phyloP scores from a whole-genome alignment of 2,888 invertebrate genomes.

The Latrodectus hesperus region DNA sequence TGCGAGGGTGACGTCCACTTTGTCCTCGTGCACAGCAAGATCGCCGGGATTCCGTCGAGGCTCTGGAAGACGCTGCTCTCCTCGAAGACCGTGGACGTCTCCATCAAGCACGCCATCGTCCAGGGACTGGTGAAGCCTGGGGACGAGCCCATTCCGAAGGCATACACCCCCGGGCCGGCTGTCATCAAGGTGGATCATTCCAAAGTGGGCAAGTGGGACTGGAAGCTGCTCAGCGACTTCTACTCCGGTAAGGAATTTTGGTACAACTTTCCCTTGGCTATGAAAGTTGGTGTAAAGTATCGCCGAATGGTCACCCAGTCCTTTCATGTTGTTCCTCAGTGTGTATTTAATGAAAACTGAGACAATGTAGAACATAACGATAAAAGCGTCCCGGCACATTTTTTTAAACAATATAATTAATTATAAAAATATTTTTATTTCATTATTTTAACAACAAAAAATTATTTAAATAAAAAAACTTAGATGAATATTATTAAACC shows the following conservation, averaged over 20 bases:
- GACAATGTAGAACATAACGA: too few relatives aligned
- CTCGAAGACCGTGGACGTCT: slow-evolving; percentile 56
- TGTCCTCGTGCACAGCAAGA: slow-evolving; percentile 45
- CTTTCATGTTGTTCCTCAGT: too few relatives aligned
- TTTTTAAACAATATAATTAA: too few relatives aligned
- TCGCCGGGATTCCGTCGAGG: slow-evolving; percentile 36
- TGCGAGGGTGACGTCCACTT: slow-evolving; percentile 56
- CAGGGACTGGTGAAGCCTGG: slow-evolving; percentile 30
- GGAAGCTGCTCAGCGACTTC: slow-evolving; percentile 41
- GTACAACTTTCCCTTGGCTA: too few relatives aligned
- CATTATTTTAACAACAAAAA: too few relatives aligned
- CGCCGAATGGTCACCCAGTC: too few relatives aligned
- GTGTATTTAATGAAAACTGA: too few relatives aligned
- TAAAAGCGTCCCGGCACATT: too few relatives aligned
- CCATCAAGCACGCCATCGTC: slow-evolving; percentile 35
- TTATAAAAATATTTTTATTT: too few relatives aligned
- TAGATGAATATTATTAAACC: too few relatives aligned
- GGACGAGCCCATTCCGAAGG: slow-evolving; percentile 16
- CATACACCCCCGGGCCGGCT: slow-evolving; percentile 27
- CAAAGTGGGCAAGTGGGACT: slow-evolving; percentile 42
- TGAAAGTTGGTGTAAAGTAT: too few relatives aligned
- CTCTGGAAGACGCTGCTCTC: slow-evolving; percentile 53
- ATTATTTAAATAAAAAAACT: too few relatives aligned
- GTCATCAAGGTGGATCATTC: slow-evolving; percentile 57
- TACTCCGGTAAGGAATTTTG: slow-evolving; percentile 35